A percentile compares a stretch with the other conserved stretches of the same genome.
phyloP scores from a whole-genome alignment of 2,113 vertebrate genomes.

The Semnornis frantzii region DNA sequence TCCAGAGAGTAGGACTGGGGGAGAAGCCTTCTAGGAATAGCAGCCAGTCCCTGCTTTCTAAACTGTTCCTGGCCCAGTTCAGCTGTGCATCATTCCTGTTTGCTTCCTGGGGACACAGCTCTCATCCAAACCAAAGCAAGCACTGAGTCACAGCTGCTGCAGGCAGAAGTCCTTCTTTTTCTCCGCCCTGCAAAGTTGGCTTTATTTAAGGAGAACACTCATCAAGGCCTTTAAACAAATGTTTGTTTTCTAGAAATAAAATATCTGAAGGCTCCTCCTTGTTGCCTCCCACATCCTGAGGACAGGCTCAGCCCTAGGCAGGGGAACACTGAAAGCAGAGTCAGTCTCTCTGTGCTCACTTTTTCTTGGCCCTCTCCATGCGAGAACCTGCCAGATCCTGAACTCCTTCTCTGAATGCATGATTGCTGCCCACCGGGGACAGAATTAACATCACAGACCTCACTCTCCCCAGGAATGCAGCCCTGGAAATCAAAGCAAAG shows the following conservation, averaged over 20 bases:
- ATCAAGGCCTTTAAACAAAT: slow-evolving; percentile 27
- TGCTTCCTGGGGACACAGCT: background rate
- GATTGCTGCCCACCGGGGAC: slow-evolving; percentile 45
- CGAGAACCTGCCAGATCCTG: slow-evolving; percentile 40
- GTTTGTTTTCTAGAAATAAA: slow-evolving; percentile 49
- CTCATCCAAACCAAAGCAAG: slow-evolving; percentile 15
- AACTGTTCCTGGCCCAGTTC: background rate
- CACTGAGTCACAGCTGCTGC: background rate
- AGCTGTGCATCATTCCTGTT: background rate
- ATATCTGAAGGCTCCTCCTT: slow-evolving; percentile 33
- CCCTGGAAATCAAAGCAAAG: slow-evolving; percentile 33
- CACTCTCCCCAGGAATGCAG: slow-evolving; percentile 41
- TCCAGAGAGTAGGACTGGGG: background rate
- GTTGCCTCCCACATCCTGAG: slow-evolving; percentile 34
- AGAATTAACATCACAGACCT: slow-evolving; percentile 50
- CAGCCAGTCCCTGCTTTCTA: background rate
- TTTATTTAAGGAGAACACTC: background rate
- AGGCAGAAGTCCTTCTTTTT: background rate
- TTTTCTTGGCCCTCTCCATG: slow-evolving; percentile 24
- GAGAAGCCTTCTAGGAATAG: background rate
- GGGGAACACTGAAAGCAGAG: background rate
- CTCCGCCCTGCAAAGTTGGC: background rate
- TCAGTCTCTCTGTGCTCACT: slow-evolving; percentile 17
- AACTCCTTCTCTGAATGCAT: slow-evolving; percentile 42
- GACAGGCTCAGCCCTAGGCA: background rate